Conservation (phyloP, 1,140 invertebrate species). For the Trachymyrmex cornetzi region DNA sequence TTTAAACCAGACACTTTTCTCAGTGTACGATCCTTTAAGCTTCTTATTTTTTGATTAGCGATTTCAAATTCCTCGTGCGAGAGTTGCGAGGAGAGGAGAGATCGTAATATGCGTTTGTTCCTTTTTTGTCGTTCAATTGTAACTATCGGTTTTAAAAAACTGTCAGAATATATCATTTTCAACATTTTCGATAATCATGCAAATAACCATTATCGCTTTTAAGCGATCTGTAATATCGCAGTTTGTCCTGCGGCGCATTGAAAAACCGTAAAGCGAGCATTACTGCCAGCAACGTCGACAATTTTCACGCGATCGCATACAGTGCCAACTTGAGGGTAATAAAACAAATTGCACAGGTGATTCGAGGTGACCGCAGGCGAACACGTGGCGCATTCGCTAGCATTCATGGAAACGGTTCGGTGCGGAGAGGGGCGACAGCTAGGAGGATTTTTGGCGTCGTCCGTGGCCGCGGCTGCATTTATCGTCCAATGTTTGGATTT, state of each 20-base stretch:
- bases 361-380: conserved; percentile 51
- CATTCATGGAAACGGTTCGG: conserved; percentile 54
- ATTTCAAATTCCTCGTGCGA: background rate
- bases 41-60: background rate
- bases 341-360: conserved; percentile 61
- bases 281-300: conserved; percentile 59
- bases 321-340: conserved; percentile 57
- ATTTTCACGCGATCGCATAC: conserved; percentile 65
- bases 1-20: too few relatives aligned
- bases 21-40: background rate
- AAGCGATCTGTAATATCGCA: conserved; percentile 34
- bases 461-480: conserved; percentile 57
- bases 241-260: conserved; percentile 29
- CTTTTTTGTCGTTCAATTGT: background rate
- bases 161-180: background rate
- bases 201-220: conserved; percentile 19
- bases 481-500: conserved; percentile 63
- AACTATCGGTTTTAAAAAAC: background rate
- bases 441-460: conserved; percentile 52
- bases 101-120: background rate
- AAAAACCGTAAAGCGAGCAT: conserved; percentile 64
- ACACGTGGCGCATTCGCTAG: conserved; percentile 9
- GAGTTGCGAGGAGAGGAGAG: background rate
- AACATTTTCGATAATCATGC: conserved; percentile 28
- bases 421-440: conserved; percentile 5